A percentile compares a stretch with the other conserved stretches of the same genome.
Conservation (phyloP, 92 coral and sea anemone genomes). For the Plumapathes pennacea region DNA sequence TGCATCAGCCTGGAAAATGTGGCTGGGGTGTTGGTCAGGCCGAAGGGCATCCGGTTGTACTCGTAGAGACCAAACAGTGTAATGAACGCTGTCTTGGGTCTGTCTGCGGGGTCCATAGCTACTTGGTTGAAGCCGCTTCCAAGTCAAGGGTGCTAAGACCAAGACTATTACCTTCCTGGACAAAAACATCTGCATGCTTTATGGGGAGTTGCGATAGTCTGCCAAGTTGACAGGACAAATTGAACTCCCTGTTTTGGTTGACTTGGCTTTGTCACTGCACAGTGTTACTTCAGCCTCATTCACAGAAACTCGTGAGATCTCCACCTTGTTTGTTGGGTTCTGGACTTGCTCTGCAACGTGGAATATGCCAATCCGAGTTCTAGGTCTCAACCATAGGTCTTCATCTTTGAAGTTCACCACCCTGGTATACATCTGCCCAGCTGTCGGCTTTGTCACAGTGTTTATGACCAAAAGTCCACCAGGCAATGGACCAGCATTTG, state of each 20-base stretch:
- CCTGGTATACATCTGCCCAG: conserved; percentile 39
- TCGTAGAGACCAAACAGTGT: conserved; percentile 50
- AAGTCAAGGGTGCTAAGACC: no score
- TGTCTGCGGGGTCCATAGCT: conserved; percentile 48
- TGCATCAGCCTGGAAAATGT: conserved; percentile 62
- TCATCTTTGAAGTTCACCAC: conserved; percentile 56
- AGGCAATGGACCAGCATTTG: conserved; percentile 23
- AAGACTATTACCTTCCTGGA: conserved; percentile 19
- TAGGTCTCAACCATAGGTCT: conserved; percentile 67
- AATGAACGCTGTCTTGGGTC: conserved; percentile 50
- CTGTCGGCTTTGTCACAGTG: conserved; percentile 32
- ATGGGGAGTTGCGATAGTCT: conserved; percentile 19
- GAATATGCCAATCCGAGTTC: conserved; percentile 58
- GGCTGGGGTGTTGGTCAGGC: conserved; percentile 46
- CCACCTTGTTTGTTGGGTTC: conserved; percentile 15
- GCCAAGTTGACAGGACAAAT: conserved; percentile 39
- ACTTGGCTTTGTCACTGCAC: no score
- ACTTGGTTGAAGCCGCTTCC: conserved; percentile 61
- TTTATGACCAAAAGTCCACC: conserved; percentile 47
- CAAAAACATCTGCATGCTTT: conserved; percentile 35
- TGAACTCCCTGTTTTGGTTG: no score
- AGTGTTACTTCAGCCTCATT: conserved; percentile 35
- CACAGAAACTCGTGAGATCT: conserved; percentile 15
- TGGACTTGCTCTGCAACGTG: conserved; percentile 42
- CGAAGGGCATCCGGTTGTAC: conserved; percentile 50